Evolutionary conservation across 2,888 invertebrate species (phyloP).

Genomic region (Scrobipalpa atriplicella): DNA sequence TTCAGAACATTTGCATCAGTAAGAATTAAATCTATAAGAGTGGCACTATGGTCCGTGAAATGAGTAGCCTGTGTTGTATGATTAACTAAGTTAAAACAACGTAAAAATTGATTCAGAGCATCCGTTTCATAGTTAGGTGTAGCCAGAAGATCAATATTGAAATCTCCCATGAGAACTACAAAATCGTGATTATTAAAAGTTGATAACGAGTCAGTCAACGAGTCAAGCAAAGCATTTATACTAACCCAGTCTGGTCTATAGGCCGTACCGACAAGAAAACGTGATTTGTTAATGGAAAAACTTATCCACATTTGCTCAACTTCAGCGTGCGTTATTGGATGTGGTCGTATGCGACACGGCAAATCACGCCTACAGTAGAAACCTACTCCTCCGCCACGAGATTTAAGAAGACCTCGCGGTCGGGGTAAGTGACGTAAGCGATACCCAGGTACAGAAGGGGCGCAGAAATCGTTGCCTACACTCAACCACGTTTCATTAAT

Average conservation of each 20-base stretch:
- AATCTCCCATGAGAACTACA: conserved; percentile 25
- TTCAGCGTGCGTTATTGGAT: conserved; percentile 19
- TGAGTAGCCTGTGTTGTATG: conserved; percentile 20
- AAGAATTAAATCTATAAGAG: conserved; percentile 21
- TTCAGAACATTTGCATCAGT: not conserved
- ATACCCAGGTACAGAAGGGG: conserved; percentile 11
- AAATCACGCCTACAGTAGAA: conserved; percentile 15
- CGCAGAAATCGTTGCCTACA: not conserved
- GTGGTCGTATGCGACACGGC: not conserved
- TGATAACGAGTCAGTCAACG: not conserved
- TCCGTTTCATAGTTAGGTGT: not conserved
- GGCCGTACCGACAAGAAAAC: conserved; percentile 26
- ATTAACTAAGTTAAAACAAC: conserved; percentile 3
- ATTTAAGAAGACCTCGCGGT: not conserved
- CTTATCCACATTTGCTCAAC: conserved; percentile 24
- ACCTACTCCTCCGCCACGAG: conserved; percentile 23
- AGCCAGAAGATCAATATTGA: conserved; percentile 23
- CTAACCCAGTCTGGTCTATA: conserved; percentile 19
- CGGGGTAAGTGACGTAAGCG: conserved; percentile 15
- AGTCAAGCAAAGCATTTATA: not conserved
- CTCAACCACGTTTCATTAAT: conserved; percentile 26
- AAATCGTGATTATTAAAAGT: conserved; percentile 14
- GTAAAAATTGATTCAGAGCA: conserved; percentile 16
- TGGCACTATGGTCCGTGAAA: conserved; percentile 23
- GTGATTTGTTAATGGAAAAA: not conserved